Base-by-base conservation (phyloP, 2,113 vertebrate genomes). In the Tetrao urogallus region DNA sequence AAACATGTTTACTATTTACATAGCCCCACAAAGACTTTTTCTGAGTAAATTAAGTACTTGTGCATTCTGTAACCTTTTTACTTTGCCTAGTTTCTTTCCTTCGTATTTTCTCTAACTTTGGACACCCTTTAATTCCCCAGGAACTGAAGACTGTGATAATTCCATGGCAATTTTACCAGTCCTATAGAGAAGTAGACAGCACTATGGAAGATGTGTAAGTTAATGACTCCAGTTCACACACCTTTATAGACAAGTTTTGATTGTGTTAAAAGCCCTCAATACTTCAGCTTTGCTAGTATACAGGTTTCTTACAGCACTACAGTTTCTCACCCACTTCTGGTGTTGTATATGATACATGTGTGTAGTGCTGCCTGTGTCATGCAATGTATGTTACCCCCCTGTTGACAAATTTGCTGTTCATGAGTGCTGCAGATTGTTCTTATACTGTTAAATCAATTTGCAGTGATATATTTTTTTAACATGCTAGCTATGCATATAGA, bases 371-470 rank as follows among this genome's bases (percentile, higher is more conserved):
- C 79, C 83, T 84, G 78, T 96, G 86, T 71, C 13, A 2, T 89
- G 85, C 63, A 8, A 24, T 90, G 86, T 79, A 10, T 76, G 94
- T 94, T 52, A 75, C 38, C 61, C 73, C 54, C 70, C 61, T 75
- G 64, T 89, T 12, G 13, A 74, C 82, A 89, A 72, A 86, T 83
- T 83, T 91, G 77, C 92, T 95, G 92, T 91, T 96, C 0, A 0
- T 94, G 94, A 95, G 92, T 83, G 92, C 93, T 95, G 86, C 70
- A 92, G 83, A 83, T 85, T 76, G 90, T 89, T 91, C 56, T 89
- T 84, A 38, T 13, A 11, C 61, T 88, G 93, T 19, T 86, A 83
- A 93, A 94, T 95, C 86, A 86, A 79, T 97, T 84, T 36, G 32
- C 48, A 75, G 52, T 77, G 76, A 64, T 82, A 30, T n/a, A 54